phyloP scores from a whole-genome alignment of 2,113 vertebrate genomes.

The Nasalis larvatus region DNA sequence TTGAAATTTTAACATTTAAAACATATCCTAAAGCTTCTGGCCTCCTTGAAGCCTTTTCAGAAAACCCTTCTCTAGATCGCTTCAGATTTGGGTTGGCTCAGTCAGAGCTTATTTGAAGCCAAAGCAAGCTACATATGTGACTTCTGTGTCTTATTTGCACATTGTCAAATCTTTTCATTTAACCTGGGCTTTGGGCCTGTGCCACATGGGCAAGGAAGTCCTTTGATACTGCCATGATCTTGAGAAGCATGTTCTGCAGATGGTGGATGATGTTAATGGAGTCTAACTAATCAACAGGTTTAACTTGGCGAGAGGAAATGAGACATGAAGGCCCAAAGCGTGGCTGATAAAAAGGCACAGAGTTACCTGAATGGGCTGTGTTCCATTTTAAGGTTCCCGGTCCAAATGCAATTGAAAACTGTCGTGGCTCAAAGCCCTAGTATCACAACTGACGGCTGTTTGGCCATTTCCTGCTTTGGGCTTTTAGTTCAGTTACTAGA shows the following conservation, averaged over 20 bases:
- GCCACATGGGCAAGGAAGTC: neutral
- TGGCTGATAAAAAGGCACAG: neutral
- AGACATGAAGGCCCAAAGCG: neutral
- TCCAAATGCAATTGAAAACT: neutral
- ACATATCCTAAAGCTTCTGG: neutral
- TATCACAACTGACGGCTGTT: neutral
- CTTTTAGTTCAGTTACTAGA: slow-evolving; percentile 19
- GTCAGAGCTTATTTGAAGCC: neutral
- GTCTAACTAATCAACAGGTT: neutral
- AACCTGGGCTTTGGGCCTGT: neutral
- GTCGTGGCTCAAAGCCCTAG: neutral
- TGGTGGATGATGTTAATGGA: neutral
- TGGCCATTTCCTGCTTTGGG: slow-evolving; percentile 38
- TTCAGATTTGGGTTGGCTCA: neutral
- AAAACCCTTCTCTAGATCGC: neutral
- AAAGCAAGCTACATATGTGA: neutral
- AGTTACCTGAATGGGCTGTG: neutral
- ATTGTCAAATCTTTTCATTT: neutral
- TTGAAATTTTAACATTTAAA: slow-evolving; percentile 1
- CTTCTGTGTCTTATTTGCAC: slow-evolving; percentile 1
- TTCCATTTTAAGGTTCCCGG: neutral
- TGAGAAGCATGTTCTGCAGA: neutral
- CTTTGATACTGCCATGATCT: neutral
- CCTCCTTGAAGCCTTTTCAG: neutral
- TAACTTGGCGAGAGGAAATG: slow-evolving; percentile 11